These are phyloP conservation scores for Oscheius onirici DNA, from an alignment of 2,888 invertebrate species.

Conservation along the genomic window DNA sequence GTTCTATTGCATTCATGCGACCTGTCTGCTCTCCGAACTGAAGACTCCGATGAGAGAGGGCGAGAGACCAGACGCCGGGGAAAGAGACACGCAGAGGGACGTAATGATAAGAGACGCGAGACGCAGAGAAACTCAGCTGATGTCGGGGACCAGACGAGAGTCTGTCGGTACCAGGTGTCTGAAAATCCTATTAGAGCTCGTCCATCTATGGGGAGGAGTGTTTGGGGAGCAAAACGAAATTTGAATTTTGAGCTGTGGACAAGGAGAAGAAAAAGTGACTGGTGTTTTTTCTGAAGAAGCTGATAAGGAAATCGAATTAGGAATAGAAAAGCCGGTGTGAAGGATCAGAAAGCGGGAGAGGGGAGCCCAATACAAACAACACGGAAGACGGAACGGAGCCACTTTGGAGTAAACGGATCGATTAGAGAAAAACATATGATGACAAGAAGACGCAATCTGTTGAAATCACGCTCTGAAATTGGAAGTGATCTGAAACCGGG, in stretches of 20 bases:
- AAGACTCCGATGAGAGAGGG: constrained; percentile 27
- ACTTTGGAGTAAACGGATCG: background rate
- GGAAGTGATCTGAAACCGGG: no score
- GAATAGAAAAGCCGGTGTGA: background rate
- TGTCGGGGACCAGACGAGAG: constrained; percentile 1
- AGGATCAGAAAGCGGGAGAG: background rate
- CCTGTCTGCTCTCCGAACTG: constrained; percentile 27
- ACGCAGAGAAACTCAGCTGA: constrained; percentile 27
- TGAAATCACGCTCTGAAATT: constrained; percentile 6
- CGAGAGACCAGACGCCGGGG: constrained; percentile 11
- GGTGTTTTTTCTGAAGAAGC: background rate
- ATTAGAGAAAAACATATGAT: background rate
- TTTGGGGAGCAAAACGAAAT: background rate
- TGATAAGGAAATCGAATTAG: background rate
- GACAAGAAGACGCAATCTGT: background rate
- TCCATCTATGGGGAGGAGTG: background rate
- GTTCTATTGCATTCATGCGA: constrained; percentile 69
- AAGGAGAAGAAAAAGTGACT: background rate
- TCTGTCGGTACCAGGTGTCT: background rate
- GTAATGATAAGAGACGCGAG: constrained; percentile 18
- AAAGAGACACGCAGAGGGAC: constrained; percentile 30
- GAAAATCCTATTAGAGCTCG: background rate
- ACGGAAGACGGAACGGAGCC: no score
- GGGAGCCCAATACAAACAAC: background rate
- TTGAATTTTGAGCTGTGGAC: background rate